Conservation (phyloP, 2,888 invertebrate genomes). For the Drosophila conformis region DNA sequence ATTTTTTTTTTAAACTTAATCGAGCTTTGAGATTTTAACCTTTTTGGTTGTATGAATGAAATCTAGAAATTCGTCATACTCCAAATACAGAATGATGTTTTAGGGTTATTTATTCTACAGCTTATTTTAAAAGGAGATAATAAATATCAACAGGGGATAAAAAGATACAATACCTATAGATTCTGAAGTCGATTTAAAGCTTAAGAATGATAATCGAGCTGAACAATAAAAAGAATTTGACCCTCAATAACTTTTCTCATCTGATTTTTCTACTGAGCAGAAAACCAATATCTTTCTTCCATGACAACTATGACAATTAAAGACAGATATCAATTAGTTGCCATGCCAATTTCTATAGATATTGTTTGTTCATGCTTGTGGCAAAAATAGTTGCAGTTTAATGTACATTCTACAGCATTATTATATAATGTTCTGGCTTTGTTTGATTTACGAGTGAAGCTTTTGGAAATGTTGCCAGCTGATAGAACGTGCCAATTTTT, state of each 20-base stretch:
- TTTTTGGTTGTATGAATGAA: too few species aligned
- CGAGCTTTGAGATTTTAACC: too few species aligned
- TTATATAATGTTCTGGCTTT: slow-evolving; percentile 19
- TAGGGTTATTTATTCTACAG: neutral
- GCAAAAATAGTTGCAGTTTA: slow-evolving; percentile 23
- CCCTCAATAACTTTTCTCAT: neutral
- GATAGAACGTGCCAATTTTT: slow-evolving; percentile 62
- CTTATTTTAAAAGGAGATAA: neutral
- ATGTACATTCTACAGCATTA: slow-evolving; percentile 14
- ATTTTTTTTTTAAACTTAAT: too few species aligned
- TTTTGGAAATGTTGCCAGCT: slow-evolving; percentile 43
- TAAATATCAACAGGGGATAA: neutral
- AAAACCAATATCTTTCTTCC: too few species aligned
- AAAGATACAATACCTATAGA: fast-evolving
- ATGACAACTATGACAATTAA: neutral
- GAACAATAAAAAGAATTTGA: neutral
- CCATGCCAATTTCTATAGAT: slow-evolving; percentile 19
- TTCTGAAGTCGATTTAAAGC: neutral
- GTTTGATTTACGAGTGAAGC: slow-evolving; percentile 50
- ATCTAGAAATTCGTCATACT: neutral
- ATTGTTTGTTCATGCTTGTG: slow-evolving; percentile 4
- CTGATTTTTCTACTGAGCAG: neutral
- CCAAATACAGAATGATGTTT: neutral
- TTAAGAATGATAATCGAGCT: neutral
- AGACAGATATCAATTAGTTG: slow-evolving; percentile 33